A percentile compares a stretch with the other conserved stretches of the same genome.
Evolutionary conservation across 2,888 invertebrate species (phyloP).

Genomic region (Xylota sylvarum): DNA sequence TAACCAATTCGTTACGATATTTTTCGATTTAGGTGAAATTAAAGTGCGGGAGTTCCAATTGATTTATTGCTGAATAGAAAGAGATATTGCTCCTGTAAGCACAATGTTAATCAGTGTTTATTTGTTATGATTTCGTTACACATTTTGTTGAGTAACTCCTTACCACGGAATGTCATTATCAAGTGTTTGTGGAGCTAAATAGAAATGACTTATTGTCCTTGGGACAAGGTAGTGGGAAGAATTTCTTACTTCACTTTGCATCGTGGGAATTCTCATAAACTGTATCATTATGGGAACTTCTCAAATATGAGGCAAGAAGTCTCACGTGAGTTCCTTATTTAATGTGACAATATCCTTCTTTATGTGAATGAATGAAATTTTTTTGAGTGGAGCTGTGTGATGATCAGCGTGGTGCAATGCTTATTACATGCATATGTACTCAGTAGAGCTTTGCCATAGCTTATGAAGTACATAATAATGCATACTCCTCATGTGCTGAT

Average conservation of each 20-base stretch:
- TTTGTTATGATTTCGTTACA: neutral
- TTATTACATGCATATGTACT: no score
- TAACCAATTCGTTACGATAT: conserved; percentile 60
- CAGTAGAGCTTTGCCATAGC: no score
- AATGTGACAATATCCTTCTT: no score
- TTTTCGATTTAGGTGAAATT: conserved; percentile 14
- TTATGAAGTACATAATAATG: no score
- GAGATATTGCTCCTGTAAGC: neutral
- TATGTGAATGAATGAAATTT: no score
- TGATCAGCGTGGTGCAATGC: no score
- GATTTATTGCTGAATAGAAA: conserved; percentile 45
- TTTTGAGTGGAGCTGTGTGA: no score
- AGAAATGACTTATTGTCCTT: neutral
- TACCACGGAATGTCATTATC: neutral
- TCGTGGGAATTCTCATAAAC: neutral
- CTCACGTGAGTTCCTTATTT: no score
- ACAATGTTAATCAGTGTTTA: neutral
- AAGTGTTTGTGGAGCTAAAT: neutral
- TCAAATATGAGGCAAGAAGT: no score
- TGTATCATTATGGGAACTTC: neutral
- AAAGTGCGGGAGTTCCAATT: conserved; percentile 28
- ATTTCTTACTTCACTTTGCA: no score
- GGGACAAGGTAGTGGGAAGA: neutral
- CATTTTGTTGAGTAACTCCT: neutral
- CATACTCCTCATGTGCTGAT: no score